Conservation (phyloP, 2,888 invertebrate genomes). For the Napeogenes sylphis region DNA sequence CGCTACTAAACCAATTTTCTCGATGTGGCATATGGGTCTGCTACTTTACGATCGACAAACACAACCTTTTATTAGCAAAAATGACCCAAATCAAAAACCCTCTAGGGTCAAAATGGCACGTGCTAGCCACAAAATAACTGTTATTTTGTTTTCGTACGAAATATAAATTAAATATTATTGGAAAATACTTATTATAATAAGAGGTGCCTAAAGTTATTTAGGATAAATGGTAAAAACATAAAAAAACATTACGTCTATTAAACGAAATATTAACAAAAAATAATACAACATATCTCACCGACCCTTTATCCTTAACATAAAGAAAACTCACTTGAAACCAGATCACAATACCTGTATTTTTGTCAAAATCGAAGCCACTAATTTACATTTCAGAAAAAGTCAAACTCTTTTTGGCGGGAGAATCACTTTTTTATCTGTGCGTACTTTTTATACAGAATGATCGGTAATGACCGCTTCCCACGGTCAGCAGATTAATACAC, state of each 20-base stretch:
- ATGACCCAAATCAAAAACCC: conserved; percentile 22
- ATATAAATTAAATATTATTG: neutral
- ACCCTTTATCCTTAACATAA: neutral
- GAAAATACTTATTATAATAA: conserved; percentile 2
- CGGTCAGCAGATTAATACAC: conserved; percentile 32
- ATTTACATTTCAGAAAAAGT: conserved; percentile 5
- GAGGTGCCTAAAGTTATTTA: neutral
- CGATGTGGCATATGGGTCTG: conserved; percentile 45
- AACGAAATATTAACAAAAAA: neutral
- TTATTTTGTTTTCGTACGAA: conserved; percentile 10
- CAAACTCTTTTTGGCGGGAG: conserved; percentile 5
- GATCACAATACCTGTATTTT: conserved; percentile 4
- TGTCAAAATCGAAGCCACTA: conserved; percentile 6
- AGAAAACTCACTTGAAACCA: neutral
- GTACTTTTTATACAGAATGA: conserved; percentile 14
- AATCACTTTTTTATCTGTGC: conserved; percentile 6
- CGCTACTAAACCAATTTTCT: conserved; percentile 37
- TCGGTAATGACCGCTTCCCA: conserved; percentile 31
- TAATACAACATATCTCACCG: neutral
- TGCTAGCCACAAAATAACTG: conserved; percentile 22
- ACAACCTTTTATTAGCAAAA: conserved; percentile 40
- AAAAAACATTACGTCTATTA: neutral
- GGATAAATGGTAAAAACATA: neutral
- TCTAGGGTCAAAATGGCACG: conserved; percentile 20
- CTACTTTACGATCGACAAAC: conserved; percentile 43